Conservation (phyloP, 2,888 invertebrate species). For the Stramonita haemastoma region DNA sequence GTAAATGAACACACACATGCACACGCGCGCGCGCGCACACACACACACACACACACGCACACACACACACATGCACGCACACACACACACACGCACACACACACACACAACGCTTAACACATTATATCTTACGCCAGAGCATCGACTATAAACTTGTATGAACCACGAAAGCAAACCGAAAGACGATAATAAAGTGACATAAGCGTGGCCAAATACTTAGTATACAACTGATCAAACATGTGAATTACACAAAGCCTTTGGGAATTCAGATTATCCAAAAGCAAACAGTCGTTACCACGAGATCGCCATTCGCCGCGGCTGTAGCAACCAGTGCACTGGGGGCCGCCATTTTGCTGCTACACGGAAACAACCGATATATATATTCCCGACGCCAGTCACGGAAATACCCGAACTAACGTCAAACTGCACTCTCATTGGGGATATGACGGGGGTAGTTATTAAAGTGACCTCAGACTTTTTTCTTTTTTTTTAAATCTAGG, state of each 20-base stretch:
- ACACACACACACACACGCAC: constrained; percentile 9
- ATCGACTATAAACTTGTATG: no score
- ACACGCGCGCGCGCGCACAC: constrained; percentile 13
- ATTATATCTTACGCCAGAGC: no score
- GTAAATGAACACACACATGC: neutral
- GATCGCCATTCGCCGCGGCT: constrained; percentile 71
- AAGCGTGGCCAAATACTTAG: no score
- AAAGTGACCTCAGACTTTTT: no score
- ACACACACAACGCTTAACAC: neutral
- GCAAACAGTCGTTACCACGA: constrained; percentile 54
- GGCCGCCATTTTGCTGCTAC: constrained; percentile 61
- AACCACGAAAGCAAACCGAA: no score
- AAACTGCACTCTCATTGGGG: no score
- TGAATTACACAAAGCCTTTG: no score
- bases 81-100: neutral
- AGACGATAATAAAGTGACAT: no score
- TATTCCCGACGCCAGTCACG: neutral
- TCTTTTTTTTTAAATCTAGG: no score
- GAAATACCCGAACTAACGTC: neutral
- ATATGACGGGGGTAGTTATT: no score
- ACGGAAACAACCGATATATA: neutral
- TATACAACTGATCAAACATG: no score
- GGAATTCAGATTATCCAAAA: neutral
- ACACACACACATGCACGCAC: neutral
- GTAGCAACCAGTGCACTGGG: constrained; percentile 67